Evolutionary conservation across 2,888 invertebrate species (phyloP).

Genomic region (Nemapogon koenigi): DNA sequence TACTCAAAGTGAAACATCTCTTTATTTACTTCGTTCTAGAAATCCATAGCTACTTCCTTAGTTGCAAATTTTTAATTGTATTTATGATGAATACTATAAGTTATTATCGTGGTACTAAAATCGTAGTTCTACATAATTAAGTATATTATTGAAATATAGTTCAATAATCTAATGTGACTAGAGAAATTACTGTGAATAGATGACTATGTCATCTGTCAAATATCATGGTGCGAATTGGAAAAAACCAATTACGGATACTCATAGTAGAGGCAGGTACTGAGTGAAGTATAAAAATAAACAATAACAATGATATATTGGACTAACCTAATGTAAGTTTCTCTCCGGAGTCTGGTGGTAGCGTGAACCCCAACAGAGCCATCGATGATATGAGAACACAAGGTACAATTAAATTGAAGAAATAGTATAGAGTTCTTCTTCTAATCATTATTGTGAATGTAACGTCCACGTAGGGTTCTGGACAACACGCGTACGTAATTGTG

Average conservation of each 20-base stretch:
- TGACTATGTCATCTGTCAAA: neutral
- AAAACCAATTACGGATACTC: no score
- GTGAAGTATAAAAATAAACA: constrained; percentile 13
- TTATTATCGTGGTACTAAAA: no score
- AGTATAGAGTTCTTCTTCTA: constrained; percentile 94
- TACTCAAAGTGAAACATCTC: no score
- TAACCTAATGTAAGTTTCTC: constrained; percentile 95
- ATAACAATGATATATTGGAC: constrained; percentile 23
- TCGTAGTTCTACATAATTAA: no score
- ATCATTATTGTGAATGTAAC: constrained; percentile 97
- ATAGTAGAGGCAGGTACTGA: no score
- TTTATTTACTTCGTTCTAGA: no score
- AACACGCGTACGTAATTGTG: constrained; percentile 90
- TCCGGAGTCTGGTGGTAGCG: constrained; percentile 96
- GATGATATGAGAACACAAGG: constrained; percentile 98
- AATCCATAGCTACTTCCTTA: no score
- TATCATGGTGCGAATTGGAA: no score
- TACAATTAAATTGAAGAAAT: constrained; percentile 99
- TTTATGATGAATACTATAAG: no score
- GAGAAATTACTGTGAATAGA: neutral
- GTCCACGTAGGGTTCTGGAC: constrained; percentile 93
- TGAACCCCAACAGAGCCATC: constrained; percentile 97
- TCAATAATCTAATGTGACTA: neutral
- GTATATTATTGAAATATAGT: neutral
- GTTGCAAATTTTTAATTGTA: no score